Conservation (phyloP, 1,140 invertebrate species). For the Epicauta chinensis region DNA sequence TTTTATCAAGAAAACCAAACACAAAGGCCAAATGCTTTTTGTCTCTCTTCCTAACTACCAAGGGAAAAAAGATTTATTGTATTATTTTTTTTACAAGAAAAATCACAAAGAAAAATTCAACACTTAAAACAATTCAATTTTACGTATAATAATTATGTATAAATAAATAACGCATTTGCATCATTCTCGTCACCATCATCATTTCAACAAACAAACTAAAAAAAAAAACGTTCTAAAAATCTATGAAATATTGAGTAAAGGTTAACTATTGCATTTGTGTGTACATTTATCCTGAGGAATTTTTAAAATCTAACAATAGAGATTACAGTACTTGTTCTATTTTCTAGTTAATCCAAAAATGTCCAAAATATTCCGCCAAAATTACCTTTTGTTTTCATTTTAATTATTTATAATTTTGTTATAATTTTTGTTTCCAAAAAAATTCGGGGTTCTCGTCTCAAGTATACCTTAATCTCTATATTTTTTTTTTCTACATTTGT, state of each 20-base stretch:
- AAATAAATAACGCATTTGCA: conserved; percentile 28
- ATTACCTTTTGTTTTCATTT: conserved; percentile 10
- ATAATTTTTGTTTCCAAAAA: conserved; percentile 5
- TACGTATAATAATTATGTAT: conserved; percentile 20
- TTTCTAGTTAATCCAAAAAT: conserved; percentile 4
- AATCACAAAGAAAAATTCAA: background rate
- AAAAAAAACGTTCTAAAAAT: conserved; percentile 22
- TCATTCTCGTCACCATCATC: conserved; percentile 4
- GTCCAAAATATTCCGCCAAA: conserved; percentile 2
- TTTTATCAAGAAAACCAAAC: conserved; percentile 26
- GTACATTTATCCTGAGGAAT: conserved; percentile 41
- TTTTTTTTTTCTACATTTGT: conserved; percentile 18
- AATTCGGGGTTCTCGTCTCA: conserved; percentile 6
- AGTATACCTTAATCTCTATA: conserved; percentile 33
- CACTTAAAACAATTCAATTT: background rate
- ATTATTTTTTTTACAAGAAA: background rate
- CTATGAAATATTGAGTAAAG: conserved; percentile 33
- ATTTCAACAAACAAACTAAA: conserved; percentile 1
- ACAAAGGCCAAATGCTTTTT: conserved; percentile 20
- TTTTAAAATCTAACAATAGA: conserved; percentile 34
- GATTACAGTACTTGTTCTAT: conserved; percentile 29
- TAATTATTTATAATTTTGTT: conserved; percentile 7
- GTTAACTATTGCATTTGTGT: conserved; percentile 41
- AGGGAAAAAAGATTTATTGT: conserved; percentile 16
- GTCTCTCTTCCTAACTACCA: conserved; percentile 15